Base-by-base conservation (phyloP, 2,113 vertebrate genomes). In the Isichthys henryi region DNA sequence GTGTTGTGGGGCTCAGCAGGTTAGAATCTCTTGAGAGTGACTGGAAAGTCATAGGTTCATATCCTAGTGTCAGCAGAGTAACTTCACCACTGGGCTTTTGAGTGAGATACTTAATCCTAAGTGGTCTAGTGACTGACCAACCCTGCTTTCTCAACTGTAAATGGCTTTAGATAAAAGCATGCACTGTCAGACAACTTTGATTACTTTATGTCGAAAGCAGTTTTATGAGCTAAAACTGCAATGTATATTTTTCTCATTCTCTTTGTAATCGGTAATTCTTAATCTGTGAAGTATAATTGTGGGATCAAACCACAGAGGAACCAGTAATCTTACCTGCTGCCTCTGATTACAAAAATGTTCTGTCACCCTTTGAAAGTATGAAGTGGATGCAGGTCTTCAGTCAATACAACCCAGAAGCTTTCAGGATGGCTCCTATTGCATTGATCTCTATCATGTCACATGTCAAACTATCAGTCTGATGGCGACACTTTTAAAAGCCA, bases 341-440 rank as follows among this genome's bases (percentile, higher is more conserved):
- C 97, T 94, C 97, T 98, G 92, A 97, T 96, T 17, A 99, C 96
- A 19, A 95, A 96, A 92, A 99, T 97, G 89, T 98, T 97, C 89
- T 92, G 7, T 99, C 98, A 88, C 97, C 97, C 17, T 89, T 87
- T 98, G 98, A 98, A 52, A 97, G 97, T 90, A 97, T 97, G 93
- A 99, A 99, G 94, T 99, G 96, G 52, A 99, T 98, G 92, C 98
- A 99, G 3, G 96, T 96, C 95, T 99, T 99, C 31, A 99, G 95
- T 52, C 96, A 95, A 92, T 98, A 99, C 88, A 95, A 97, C 91
- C 99, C 98, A 92, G 99, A 98, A 49, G 98, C 97, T 91, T 97
- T 96, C 58, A 99, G 94, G 87, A 98, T 98, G 84, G 98, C 93
- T 88, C 97, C 98, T 94, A 97, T 99, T 13, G 97, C 97, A 93